A percentile compares a stretch with the other conserved stretches of the same genome.
phyloP scores from a whole-genome alignment of 2,113 vertebrate species.

The Hiodon alosoides region DNA sequence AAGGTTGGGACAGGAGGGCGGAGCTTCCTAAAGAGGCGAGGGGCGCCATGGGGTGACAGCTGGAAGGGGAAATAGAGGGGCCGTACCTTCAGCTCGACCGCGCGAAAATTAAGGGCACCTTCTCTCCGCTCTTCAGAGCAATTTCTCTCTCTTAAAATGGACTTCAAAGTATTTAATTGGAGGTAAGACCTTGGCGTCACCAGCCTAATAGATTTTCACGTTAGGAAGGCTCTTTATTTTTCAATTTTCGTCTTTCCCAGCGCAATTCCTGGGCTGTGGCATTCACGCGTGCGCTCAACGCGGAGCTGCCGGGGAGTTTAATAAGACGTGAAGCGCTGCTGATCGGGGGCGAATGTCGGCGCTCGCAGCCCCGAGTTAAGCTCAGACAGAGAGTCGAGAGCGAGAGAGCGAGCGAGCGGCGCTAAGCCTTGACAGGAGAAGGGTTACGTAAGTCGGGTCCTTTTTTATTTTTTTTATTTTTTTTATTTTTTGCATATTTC shows the following conservation, averaged over 20 bases:
- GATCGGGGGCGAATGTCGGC: too few species aligned
- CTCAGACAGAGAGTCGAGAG: too few species aligned
- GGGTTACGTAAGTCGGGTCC: too few species aligned
- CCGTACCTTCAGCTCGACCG: neutral
- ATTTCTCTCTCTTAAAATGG: neutral
- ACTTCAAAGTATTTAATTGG: neutral
- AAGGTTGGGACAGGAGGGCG: slow-evolving; percentile 13
- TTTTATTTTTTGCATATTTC: too few species aligned
- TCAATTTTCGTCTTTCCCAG: slow-evolving; percentile 2
- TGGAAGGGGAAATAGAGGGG: neutral
- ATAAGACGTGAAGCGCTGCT: too few species aligned
- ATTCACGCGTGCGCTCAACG: neutral
- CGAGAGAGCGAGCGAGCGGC: too few species aligned
- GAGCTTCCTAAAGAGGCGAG: slow-evolving; percentile 32
- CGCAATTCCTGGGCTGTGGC: neutral
- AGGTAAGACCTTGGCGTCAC: neutral
- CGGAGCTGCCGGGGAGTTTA: too few species aligned
- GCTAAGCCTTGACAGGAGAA: too few species aligned
- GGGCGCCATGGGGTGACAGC: neutral
- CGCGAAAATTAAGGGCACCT: neutral
- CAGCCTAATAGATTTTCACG: slow-evolving; percentile 8
- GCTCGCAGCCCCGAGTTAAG: too few species aligned
- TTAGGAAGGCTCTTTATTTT: slow-evolving; percentile 9
- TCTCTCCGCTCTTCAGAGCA: neutral
- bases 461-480: too few species aligned